Evolutionary conservation across 2,113 vertebrate species (phyloP).

Genomic region (Corynorhinus townsendii): DNA sequence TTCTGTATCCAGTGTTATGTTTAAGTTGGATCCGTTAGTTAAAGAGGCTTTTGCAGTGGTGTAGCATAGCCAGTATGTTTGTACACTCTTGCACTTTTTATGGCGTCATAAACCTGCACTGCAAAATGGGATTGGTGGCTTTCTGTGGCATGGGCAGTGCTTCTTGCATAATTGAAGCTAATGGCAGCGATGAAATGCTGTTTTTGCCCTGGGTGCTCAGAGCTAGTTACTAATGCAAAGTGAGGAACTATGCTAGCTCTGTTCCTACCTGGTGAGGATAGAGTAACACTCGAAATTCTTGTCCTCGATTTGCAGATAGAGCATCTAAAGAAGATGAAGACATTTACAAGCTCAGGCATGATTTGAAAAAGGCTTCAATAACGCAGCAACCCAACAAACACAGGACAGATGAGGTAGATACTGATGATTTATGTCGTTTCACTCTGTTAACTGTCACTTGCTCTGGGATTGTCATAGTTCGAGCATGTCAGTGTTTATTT

Average conservation of each 20-base stretch:
- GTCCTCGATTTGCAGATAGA: conserved; percentile 82
- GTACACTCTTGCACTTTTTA: not conserved
- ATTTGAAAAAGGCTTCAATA: conserved; percentile 92
- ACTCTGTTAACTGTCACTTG: not conserved
- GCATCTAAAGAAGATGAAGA: conserved; percentile 96
- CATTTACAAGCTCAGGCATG: conserved; percentile 95
- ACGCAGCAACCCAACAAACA: conserved; percentile 88
- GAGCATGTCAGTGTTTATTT: not conserved
- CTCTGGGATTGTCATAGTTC: too few relatives aligned
- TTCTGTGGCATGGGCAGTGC: not conserved
- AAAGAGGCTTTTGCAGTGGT: not conserved
- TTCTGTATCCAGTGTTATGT: not conserved
- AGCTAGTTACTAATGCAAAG: not conserved
- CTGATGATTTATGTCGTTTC: not conserved
- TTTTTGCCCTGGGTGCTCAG: not conserved
- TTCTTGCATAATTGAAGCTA: not conserved
- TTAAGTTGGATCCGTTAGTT: not conserved
- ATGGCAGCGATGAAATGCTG: not conserved
- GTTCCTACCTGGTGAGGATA: not conserved
- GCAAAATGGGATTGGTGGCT: not conserved
- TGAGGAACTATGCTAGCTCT: not conserved
- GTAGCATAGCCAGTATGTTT: not conserved
- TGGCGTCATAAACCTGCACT: not conserved
- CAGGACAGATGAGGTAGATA: conserved; percentile 83
- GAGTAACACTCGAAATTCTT: not conserved